Evolutionary conservation across 1,140 invertebrate genomes (phyloP).

Genomic region (Coptotermes formosanus): DNA sequence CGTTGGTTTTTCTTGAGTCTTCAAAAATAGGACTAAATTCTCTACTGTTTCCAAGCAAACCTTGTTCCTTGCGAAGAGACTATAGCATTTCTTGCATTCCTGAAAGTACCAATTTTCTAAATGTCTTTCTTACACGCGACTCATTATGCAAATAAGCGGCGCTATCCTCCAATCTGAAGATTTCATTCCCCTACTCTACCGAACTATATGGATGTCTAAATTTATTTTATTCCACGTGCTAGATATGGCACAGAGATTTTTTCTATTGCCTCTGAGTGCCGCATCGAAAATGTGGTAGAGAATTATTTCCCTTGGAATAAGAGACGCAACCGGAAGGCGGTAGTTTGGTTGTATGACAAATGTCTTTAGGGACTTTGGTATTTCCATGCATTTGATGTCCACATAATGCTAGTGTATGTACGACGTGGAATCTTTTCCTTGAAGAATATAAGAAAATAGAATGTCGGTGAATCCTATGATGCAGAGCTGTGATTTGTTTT

Average conservation of each 20-base stretch:
- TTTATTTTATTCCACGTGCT: not conserved
- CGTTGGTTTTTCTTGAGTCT: no score
- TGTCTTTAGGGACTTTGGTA: not conserved
- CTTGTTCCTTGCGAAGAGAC: not conserved
- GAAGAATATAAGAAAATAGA: not conserved
- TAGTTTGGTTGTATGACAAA: not conserved
- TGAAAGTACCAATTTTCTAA: not conserved
- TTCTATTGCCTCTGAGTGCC: not conserved
- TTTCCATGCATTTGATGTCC: not conserved
- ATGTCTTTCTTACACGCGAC: not conserved
- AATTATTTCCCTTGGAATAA: not conserved
- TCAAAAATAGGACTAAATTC: no score
- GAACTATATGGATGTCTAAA: not conserved
- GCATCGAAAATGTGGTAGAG: not conserved
- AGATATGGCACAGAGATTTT: not conserved
- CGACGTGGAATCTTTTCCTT: not conserved
- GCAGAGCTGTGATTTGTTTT: slow-evolving; percentile 4
- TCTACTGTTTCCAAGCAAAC: no score
- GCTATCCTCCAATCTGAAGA: not conserved
- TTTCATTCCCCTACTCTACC: not conserved
- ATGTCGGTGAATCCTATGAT: not conserved
- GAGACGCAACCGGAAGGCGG: not conserved
- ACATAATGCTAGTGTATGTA: not conserved
- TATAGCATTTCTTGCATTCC: not conserved
- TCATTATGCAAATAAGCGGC: slow-evolving; percentile 5